Conservation (phyloP, 2,797 vertebrate species). For the Onychomys leucogaster region DNA sequence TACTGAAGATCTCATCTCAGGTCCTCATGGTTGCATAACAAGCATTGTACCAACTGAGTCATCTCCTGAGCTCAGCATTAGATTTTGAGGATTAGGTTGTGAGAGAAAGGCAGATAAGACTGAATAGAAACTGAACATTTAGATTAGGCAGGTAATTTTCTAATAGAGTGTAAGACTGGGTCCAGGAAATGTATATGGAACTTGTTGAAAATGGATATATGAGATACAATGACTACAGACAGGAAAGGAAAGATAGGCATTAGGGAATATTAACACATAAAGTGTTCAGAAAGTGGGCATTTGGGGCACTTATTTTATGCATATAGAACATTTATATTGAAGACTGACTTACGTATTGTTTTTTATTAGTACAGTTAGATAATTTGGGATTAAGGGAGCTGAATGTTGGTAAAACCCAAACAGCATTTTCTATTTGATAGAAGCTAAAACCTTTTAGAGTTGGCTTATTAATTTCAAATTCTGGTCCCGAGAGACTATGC, state of each 20-base stretch:
- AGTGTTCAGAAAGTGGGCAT: background rate
- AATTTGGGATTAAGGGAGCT: background rate
- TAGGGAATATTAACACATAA: background rate
- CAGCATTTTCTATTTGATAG: background rate
- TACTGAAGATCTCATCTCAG: background rate
- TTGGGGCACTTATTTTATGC: background rate
- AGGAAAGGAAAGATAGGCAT: background rate
- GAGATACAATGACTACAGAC: background rate
- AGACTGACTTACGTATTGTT: background rate
- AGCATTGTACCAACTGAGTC: too few species aligned
- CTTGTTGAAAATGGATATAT: background rate
- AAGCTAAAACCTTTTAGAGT: background rate
- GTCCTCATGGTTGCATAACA: background rate
- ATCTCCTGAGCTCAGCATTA: background rate
- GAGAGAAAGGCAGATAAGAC: background rate
- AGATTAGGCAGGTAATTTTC: background rate
- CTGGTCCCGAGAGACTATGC: background rate
- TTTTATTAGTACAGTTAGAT: background rate
- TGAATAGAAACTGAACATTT: background rate
- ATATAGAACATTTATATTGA: background rate
- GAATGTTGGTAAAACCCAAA: background rate
- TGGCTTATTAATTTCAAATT: background rate
- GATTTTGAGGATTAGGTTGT: background rate
- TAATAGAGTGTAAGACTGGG: background rate
- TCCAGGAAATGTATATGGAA: background rate